Conservation (phyloP, 2,113 vertebrate species). For the Tretioscincus oriximinensis region DNA sequence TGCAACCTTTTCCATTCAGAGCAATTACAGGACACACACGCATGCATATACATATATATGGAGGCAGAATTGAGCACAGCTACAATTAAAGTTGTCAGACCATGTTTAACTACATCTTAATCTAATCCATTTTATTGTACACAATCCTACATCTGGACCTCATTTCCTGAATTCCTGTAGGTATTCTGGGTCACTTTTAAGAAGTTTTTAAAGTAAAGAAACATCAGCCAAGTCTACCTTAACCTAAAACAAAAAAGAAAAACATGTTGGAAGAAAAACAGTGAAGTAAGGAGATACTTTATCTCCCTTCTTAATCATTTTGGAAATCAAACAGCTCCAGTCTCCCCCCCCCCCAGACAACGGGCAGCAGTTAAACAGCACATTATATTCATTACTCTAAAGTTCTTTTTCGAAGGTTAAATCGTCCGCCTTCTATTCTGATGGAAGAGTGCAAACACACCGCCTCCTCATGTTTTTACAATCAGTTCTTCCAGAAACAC, state of each 20-base stretch:
- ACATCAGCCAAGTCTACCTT: constrained; percentile 71
- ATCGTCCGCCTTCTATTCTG: neutral
- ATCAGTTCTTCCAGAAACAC: neutral
- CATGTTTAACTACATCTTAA: constrained; percentile 66
- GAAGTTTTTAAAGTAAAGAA: constrained; percentile 59
- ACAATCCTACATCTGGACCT: constrained; percentile 66
- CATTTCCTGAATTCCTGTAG: constrained; percentile 66
- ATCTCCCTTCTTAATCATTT: constrained; percentile 36
- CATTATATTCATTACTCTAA: constrained; percentile 21
- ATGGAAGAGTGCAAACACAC: neutral
- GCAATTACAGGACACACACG: constrained; percentile 45
- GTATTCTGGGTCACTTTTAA: constrained; percentile 64
- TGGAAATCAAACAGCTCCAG: constrained; percentile 42
- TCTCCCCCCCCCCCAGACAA: neutral
- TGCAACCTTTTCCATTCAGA: constrained; percentile 52
- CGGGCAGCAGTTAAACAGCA: neutral
- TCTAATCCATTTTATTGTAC: constrained; percentile 65
- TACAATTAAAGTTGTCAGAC: constrained; percentile 72
- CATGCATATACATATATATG: too few species aligned
- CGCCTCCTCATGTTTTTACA: neutral
- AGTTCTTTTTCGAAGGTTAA: constrained; percentile 1
- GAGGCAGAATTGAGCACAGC: constrained; percentile 57
- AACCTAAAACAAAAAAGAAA: constrained; percentile 45
- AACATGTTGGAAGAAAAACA: constrained; percentile 41
- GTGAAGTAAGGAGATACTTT: constrained; percentile 19